Evolutionary conservation across 30 jellyfish, hydroid and myxozoan genomes (phyloP).

Genomic region (Euphysa ruthae): DNA sequence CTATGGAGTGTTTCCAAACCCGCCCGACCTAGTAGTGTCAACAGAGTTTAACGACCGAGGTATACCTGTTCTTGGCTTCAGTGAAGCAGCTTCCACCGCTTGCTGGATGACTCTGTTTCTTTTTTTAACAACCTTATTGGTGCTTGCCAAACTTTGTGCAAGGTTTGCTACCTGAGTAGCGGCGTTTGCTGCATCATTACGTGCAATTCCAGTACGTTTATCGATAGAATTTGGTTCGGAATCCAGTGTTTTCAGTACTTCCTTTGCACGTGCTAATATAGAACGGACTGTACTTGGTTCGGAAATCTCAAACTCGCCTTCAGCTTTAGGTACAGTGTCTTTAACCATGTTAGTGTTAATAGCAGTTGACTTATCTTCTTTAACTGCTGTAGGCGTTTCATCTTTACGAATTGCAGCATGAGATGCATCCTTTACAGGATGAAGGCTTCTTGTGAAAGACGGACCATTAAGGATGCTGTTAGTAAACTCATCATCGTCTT

Average conservation of each 20-base stretch:
- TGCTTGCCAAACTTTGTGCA: conserved; percentile 72
- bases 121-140: conserved; percentile 25
- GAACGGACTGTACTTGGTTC: conserved; percentile 89
- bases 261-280: conserved; percentile 91
- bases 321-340: conserved; percentile 75
- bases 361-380: conserved; percentile 66
- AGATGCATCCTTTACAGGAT: not conserved
- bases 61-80: conserved; percentile 73
- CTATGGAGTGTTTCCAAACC: conserved; percentile 89
- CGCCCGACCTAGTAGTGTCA: conserved; percentile 88
- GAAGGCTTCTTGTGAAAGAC: conserved; percentile 23
- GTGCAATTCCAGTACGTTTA: conserved; percentile 67
- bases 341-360: conserved; percentile 37
- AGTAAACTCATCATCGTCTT: conserved; percentile 17
- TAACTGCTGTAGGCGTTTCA: conserved; percentile 25
- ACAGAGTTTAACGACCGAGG: conserved; percentile 57
- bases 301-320: conserved; percentile 54
- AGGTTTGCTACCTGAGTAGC: conserved; percentile 79
- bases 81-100: not conserved
- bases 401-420: conserved; percentile 4
- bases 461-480: conserved; percentile 22
- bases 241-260: conserved; percentile 85
- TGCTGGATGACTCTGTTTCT: conserved; percentile 10
- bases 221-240: conserved; percentile 39
- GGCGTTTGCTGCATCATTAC: conserved; percentile 49